Conservation (phyloP, 35 echinoderm and acorn worm genomes). For the Ptychodera flava region DNA sequence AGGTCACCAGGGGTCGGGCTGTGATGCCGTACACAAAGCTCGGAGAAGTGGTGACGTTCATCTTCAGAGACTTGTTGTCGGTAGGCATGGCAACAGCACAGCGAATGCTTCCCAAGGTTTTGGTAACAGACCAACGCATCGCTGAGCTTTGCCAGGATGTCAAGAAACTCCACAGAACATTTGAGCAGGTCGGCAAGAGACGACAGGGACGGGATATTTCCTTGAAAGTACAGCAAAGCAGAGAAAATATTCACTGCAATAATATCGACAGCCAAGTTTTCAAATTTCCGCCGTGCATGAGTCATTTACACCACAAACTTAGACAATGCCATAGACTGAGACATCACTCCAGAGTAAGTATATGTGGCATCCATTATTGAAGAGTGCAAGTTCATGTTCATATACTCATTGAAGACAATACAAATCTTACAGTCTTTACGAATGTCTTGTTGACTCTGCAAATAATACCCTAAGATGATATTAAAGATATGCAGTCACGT, state of each 20-base stretch:
- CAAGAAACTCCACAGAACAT: too few relatives aligned
- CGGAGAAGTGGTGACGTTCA: slow-evolving; percentile 47
- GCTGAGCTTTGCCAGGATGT: slow-evolving; percentile 27
- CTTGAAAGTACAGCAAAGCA: slow-evolving; percentile 34
- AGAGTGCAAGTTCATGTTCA: neutral
- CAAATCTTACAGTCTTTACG: too few relatives aligned
- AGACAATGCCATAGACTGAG: slow-evolving; percentile 65
- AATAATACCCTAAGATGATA: too few relatives aligned
- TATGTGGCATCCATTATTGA: too few relatives aligned
- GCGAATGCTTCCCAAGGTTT: neutral
- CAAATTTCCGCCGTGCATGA: slow-evolving; percentile 87
- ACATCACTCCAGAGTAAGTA: slow-evolving; percentile 82
- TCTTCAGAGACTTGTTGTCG: slow-evolving; percentile 55
- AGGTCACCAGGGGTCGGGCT: slow-evolving; percentile 44
- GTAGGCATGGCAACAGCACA: slow-evolving; percentile 45
- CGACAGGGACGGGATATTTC: too few relatives aligned
- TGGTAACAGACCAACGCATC: slow-evolving; percentile 44
- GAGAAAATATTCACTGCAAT: neutral
- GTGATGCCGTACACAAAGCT: slow-evolving; percentile 51
- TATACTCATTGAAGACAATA: neutral
- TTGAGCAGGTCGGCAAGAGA: too few relatives aligned
- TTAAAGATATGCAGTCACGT: too few relatives aligned
- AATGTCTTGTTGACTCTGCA: too few relatives aligned
- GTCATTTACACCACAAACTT: slow-evolving; percentile 48
- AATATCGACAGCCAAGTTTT: neutral